Percentiles rank a stretch among this genome's conserved stretches.
Conservation (phyloP, 2,888 invertebrate genomes). For the Lissonota sp. region DNA sequence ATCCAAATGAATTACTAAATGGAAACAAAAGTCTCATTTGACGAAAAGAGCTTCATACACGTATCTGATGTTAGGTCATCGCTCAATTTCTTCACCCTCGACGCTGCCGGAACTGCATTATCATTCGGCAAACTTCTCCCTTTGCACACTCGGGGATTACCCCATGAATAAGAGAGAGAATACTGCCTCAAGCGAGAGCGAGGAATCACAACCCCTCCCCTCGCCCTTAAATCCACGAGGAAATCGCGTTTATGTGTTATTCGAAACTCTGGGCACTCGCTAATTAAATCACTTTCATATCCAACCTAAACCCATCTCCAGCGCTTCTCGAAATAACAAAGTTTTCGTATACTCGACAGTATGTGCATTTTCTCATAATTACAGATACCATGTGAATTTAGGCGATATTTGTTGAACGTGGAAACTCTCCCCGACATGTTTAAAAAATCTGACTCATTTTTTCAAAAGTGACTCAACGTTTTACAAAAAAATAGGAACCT, state of each 20-base stretch:
- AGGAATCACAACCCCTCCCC: constrained; percentile 37
- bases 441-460: too few relatives aligned
- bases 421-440: too few relatives aligned
- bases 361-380: constrained; percentile 6
- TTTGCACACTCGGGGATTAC: constrained; percentile 6
- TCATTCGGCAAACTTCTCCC: constrained; percentile 59
- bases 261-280: constrained; percentile 63
- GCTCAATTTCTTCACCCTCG: constrained; percentile 48
- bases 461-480: too few relatives aligned
- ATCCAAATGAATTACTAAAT: not conserved
- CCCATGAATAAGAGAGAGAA: constrained; percentile 1
- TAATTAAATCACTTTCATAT: constrained; percentile 68
- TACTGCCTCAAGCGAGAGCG: constrained; percentile 40
- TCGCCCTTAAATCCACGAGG: constrained; percentile 44
- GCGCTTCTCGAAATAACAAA: constrained; percentile 49
- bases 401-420: too few relatives aligned
- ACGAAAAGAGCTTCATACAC: constrained; percentile 35
- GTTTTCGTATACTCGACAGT: constrained; percentile 36
- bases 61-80: constrained; percentile 29
- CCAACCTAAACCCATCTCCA: constrained; percentile 29
- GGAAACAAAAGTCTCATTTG: not conserved
- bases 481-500: too few relatives aligned
- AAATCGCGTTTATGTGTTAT: constrained; percentile 64
- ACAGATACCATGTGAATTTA: not conserved
- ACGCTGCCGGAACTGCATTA: constrained; percentile 60